Conservation (phyloP, 2,888 invertebrate genomes). For the Rhingia rostrata region DNA sequence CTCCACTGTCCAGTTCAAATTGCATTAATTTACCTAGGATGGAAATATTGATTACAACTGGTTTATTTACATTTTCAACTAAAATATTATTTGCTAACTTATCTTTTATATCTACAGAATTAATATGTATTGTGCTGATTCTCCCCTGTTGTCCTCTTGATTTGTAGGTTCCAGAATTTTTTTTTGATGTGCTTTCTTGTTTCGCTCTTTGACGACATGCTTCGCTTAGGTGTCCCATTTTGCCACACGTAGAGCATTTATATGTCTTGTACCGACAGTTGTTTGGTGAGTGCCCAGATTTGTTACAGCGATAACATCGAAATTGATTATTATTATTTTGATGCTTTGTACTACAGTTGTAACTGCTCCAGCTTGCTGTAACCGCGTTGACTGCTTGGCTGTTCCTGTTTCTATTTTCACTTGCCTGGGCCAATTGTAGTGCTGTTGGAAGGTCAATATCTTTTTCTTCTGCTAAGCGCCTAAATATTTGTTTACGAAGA, state of each 20-base stretch:
- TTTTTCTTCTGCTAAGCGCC: conserved; percentile 25
- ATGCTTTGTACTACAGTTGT: neutral
- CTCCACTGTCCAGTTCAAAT: conserved; percentile 70
- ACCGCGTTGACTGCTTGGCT: too few relatives aligned
- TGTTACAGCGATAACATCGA: conserved; percentile 28
- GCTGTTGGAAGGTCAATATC: conserved; percentile 22
- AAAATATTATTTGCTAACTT: conserved; percentile 20
- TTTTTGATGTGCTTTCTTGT: neutral
- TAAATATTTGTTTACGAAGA: conserved; percentile 22
- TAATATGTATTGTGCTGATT: conserved; percentile 22
- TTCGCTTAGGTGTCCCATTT: too few relatives aligned
- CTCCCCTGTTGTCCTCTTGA: conserved; percentile 1
- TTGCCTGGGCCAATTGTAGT: conserved; percentile 12
- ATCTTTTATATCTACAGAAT: conserved; percentile 10
- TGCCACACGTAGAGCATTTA: neutral
- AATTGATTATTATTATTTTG: conserved; percentile 6
- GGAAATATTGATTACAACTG: conserved; percentile 21
- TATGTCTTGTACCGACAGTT: conserved; percentile 13
- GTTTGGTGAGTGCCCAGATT: conserved; percentile 1
- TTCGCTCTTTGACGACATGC: too few relatives aligned
- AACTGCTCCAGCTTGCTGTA: conserved; percentile 12
- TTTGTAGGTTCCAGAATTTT: conserved; percentile 3
- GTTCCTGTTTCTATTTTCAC: too few relatives aligned
- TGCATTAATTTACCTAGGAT: conserved; percentile 45
- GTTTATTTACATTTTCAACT: conserved; percentile 33